Evolutionary conservation across 2,113 vertebrate species (phyloP).

Genomic region (Acrocephalus kingi): DNA sequence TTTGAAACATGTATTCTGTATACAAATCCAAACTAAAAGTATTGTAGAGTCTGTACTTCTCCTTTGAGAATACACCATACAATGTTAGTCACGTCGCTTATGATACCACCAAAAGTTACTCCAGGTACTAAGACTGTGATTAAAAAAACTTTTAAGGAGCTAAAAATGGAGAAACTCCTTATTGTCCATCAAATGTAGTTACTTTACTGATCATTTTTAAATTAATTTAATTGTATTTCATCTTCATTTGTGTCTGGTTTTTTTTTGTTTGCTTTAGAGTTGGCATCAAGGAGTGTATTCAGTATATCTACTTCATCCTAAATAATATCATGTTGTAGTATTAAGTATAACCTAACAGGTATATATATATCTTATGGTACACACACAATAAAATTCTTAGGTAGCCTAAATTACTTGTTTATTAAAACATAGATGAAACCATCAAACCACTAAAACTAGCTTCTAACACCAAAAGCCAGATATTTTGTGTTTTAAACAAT

Average conservation of each 20-base stretch:
- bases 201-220: not conserved
- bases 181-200: not conserved
- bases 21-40: not conserved
- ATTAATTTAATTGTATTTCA: not conserved
- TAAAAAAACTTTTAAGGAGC: not conserved
- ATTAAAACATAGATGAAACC: not conserved
- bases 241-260: not conserved
- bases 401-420: not conserved
- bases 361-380: not conserved
- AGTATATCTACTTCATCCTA: not conserved
- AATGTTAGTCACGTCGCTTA: not conserved
- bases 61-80: not conserved
- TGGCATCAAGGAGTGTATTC: not conserved
- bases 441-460: not conserved
- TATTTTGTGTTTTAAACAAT: not conserved
- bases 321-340: not conserved
- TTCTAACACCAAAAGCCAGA: not conserved
- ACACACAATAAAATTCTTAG: not conserved
- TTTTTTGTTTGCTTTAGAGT: not conserved
- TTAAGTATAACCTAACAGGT: not conserved
- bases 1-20: not conserved
- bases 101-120: not conserved
- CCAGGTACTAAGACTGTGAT: not conserved
- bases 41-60: accelerated
- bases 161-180: not conserved